Evolutionary conservation across 2,888 invertebrate species (phyloP).

Genomic region (Drosophila buzzatii): DNA sequence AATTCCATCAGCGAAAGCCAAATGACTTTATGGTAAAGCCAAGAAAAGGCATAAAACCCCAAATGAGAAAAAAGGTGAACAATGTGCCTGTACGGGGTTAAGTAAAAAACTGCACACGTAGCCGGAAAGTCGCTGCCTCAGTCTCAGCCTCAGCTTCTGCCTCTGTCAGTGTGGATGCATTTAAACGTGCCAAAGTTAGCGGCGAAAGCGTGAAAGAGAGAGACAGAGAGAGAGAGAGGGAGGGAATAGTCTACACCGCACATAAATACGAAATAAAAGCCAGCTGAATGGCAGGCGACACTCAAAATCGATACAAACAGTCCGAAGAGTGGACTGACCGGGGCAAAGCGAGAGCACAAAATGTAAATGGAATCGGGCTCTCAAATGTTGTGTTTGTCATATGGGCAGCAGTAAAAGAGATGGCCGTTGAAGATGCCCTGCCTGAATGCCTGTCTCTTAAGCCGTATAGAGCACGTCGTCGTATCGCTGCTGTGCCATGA

Average conservation of each 20-base stretch:
- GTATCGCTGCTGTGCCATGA: conserved; percentile 34
- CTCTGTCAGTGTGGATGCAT: conserved; percentile 54
- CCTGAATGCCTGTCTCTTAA: neutral
- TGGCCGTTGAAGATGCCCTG: conserved; percentile 74
- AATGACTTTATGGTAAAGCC: conserved; percentile 62
- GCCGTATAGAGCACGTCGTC: conserved; percentile 24
- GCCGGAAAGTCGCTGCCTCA: conserved; percentile 1
- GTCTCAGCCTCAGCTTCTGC: conserved; percentile 8
- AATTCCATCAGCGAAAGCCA: conserved; percentile 67
- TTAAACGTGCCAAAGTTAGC: conserved; percentile 72
- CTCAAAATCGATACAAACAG: conserved; percentile 77
- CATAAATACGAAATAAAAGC: conserved; percentile 80
- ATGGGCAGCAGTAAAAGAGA: conserved; percentile 65
- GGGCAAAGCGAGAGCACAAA: conserved; percentile 33
- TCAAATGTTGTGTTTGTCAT: conserved; percentile 52
- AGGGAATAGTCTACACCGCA: conserved; percentile 45
- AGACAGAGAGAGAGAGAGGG: conserved; percentile 6
- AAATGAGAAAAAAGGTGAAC: conserved; percentile 44
- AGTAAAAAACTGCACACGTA: conserved; percentile 52
- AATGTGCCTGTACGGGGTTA: conserved; percentile 42
- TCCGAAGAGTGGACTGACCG: conserved; percentile 15
- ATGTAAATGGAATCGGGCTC: conserved; percentile 63
- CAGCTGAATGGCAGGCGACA: conserved; percentile 81
- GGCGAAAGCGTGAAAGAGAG: conserved; percentile 16
- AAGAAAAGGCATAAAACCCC: conserved; percentile 36